These are phyloP conservation scores for Esox masquinongy DNA, from an alignment of 2,797 vertebrate genomes.

Conservation along the genomic window DNA sequence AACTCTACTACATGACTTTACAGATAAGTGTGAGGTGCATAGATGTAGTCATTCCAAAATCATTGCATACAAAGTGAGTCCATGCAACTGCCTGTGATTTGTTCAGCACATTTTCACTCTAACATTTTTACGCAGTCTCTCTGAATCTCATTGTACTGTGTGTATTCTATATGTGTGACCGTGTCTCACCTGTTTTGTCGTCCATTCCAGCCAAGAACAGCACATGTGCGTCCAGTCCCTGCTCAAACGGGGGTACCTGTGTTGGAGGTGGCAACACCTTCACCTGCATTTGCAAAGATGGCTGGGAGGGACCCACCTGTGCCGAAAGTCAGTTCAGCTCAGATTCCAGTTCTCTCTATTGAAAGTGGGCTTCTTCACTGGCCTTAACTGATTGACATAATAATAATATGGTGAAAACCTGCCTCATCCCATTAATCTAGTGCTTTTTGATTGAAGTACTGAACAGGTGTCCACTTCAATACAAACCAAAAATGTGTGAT, in stretches of 20 bases:
- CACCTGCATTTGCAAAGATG: slow-evolving; percentile 97
- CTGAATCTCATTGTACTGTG: not conserved
- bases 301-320: slow-evolving; percentile 95
- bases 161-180: not conserved
- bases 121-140: not conserved
- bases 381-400: not conserved
- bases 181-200: not conserved
- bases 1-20: too few relatives aligned
- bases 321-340: slow-evolving; percentile 83
- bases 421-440: not conserved
- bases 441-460: not conserved
- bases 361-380: not conserved
- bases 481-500: too few relatives aligned
- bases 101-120: too few relatives aligned
- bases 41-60: too few relatives aligned
- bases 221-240: slow-evolving; percentile 91
- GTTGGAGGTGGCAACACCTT: slow-evolving; percentile 93
- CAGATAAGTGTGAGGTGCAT: too few relatives aligned
- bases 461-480: too few relatives aligned
- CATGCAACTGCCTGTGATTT: too few relatives aligned
- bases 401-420: not conserved
- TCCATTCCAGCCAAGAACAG: slow-evolving; percentile 85
- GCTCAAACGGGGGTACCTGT: slow-evolving; percentile 91
- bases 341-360: not conserved
- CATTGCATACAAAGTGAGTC: too few relatives aligned